Conservation (phyloP, 2,888 invertebrate genomes). For the Halictus quadricinctus region DNA sequence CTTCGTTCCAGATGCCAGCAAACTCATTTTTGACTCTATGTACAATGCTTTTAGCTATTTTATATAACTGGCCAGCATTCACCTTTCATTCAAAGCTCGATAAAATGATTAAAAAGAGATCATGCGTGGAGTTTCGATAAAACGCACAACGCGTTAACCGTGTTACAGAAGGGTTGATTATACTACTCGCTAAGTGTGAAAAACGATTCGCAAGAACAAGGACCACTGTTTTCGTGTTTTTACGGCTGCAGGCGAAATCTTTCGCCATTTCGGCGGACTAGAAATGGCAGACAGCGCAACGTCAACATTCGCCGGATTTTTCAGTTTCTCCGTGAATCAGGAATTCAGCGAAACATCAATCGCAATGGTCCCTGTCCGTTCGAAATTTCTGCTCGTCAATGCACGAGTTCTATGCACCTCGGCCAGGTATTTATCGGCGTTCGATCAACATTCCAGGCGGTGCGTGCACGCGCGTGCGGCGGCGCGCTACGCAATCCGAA, state of each 20-base stretch:
- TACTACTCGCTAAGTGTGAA: not conserved
- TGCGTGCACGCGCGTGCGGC: conserved; percentile 67
- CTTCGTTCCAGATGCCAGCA: not conserved
- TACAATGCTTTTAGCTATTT: not conserved
- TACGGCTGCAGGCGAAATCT: not conserved
- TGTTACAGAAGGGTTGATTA: too few species aligned
- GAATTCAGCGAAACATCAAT: conserved; percentile 39
- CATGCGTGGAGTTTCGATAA: too few species aligned
- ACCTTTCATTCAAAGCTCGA: not conserved
- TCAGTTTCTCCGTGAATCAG: not conserved
- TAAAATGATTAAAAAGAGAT: not conserved
- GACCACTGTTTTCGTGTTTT: not conserved
- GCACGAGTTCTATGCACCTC: conserved; percentile 29
- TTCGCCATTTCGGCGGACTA: not conserved
- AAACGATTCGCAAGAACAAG: not conserved
- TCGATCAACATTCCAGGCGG: conserved; percentile 73
- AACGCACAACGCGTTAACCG: too few species aligned
- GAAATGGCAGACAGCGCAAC: not conserved
- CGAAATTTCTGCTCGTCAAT: conserved; percentile 29
- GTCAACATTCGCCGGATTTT: not conserved
- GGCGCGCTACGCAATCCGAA: conserved; percentile 69
- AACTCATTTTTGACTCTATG: not conserved
- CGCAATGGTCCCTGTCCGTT: conserved; percentile 12
- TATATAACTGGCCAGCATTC: not conserved
- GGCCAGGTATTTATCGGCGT: conserved; percentile 69